Percentiles rank a stretch among this genome's conserved stretches.
Evolutionary conservation across 1,140 invertebrate species (phyloP).

Genomic region (Drosophila sucinea): DNA sequence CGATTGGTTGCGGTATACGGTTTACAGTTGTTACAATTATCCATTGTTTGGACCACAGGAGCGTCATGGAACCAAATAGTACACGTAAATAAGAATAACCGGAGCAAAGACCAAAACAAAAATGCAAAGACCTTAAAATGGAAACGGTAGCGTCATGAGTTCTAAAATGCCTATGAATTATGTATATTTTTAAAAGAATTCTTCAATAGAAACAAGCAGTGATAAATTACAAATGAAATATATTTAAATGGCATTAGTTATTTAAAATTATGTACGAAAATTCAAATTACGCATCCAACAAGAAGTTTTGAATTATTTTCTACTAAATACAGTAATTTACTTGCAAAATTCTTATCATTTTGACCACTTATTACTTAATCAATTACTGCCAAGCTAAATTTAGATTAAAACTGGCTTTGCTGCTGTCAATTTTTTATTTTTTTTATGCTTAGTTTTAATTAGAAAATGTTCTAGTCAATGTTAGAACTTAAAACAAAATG

Average conservation of each 20-base stretch:
- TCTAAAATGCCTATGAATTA: neutral
- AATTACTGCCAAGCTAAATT: too few relatives aligned
- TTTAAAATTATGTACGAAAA: too few relatives aligned
- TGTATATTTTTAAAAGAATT: neutral
- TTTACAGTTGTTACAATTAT: slow-evolving; percentile 76
- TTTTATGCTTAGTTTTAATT: too few relatives aligned
- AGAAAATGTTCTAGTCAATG: too few relatives aligned
- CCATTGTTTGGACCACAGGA: slow-evolving; percentile 54
- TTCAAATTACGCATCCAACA: too few relatives aligned
- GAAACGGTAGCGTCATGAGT: neutral
- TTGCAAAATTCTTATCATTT: too few relatives aligned
- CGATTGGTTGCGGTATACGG: slow-evolving; percentile 67
- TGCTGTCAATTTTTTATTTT: too few relatives aligned
- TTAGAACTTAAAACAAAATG: too few relatives aligned
- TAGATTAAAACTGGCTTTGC: too few relatives aligned
- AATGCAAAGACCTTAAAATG: neutral
- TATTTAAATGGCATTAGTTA: neutral
- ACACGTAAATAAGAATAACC: slow-evolving; percentile 46
- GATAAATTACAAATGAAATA: neutral
- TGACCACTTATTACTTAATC: too few relatives aligned
- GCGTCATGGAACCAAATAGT: slow-evolving; percentile 52
- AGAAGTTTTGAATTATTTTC: too few relatives aligned
- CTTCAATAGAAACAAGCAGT: neutral
- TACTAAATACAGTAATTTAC: too few relatives aligned
- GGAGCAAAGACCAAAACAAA: slow-evolving; percentile 23